Evolutionary conservation across 2,113 vertebrate genomes (phyloP).

Genomic region (Dermatemys mawii): DNA sequence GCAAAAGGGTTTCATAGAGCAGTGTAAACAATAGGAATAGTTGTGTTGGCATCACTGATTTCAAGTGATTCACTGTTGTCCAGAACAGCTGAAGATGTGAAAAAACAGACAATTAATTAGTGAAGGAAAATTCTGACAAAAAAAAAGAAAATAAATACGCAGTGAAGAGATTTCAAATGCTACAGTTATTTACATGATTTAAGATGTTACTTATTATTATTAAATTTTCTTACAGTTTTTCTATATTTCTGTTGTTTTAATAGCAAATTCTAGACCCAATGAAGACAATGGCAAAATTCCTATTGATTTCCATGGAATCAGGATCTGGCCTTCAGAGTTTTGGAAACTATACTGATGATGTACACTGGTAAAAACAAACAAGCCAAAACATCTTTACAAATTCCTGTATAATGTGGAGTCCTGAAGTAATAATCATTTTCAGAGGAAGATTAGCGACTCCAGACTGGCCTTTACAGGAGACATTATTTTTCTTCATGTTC

Average conservation of each 20-base stretch:
- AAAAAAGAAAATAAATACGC: neutral
- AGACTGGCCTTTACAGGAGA: neutral
- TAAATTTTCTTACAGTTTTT: conserved; percentile 21
- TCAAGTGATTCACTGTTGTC: conserved; percentile 65
- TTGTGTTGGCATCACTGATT: conserved; percentile 68
- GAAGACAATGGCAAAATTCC: neutral
- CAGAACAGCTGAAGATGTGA: conserved; percentile 57
- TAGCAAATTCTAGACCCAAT: neutral
- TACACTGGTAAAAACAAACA: neutral
- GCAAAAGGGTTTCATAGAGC: conserved; percentile 76
- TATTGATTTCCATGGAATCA: neutral
- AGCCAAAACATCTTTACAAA: neutral
- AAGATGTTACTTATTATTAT: neutral
- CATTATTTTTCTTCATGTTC: neutral
- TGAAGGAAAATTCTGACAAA: conserved; percentile 15
- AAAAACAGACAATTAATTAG: conserved; percentile 55
- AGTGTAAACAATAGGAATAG: conserved; percentile 69
- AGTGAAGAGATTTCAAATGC: conserved; percentile 35
- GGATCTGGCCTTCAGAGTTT: neutral
- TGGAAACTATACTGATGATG: neutral
- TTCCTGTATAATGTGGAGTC: neutral
- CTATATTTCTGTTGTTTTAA: conserved; percentile 26
- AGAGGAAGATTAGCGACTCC: neutral
- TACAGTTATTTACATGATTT: conserved; percentile 18
- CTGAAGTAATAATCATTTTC: conserved; percentile 9